Evolutionary conservation across 1,140 invertebrate species (phyloP).

Genomic region (Zaprionus ornatus): DNA sequence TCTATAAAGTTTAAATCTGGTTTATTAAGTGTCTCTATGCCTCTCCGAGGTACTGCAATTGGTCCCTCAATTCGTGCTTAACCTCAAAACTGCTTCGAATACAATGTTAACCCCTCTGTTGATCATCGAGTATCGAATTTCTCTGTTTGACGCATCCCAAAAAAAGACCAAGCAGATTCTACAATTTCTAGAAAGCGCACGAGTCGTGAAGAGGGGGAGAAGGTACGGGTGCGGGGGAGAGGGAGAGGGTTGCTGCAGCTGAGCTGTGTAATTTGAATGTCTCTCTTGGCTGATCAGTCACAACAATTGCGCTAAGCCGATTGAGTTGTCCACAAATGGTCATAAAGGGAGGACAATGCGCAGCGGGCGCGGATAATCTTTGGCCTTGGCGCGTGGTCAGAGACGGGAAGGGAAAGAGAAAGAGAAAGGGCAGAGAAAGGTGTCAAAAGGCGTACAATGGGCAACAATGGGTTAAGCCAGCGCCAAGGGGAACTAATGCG

Average conservation of each 20-base stretch:
- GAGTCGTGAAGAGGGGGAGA: not conserved
- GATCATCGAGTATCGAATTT: not conserved
- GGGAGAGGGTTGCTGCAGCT: conserved; percentile 18
- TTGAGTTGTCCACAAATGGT: conserved; percentile 39
- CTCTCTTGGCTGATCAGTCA: conserved; percentile 36
- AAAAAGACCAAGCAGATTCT: not conserved
- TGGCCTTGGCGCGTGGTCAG: conserved; percentile 26
- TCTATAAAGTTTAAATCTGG: too few relatives aligned
- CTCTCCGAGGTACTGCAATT: too few relatives aligned
- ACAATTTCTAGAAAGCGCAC: not conserved
- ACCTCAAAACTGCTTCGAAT: not conserved
- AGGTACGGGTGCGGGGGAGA: too few relatives aligned
- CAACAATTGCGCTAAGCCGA: conserved; percentile 55
- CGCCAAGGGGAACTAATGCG: not conserved
- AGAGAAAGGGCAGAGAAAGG: not conserved
- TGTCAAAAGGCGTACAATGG: conserved; percentile 8
- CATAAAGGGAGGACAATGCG: conserved; percentile 20
- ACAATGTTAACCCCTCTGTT: not conserved
- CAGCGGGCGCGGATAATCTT: conserved; percentile 36
- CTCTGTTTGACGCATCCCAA: not conserved
- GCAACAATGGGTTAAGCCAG: conserved; percentile 18
- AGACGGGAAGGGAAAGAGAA: not conserved
- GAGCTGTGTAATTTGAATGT: conserved; percentile 38
- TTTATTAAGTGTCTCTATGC: too few relatives aligned
- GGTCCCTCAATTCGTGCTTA: too few relatives aligned